Evolutionary conservation across 2,797 vertebrate species (phyloP).

Genomic region (Pseudochirops cupreus): DNA sequence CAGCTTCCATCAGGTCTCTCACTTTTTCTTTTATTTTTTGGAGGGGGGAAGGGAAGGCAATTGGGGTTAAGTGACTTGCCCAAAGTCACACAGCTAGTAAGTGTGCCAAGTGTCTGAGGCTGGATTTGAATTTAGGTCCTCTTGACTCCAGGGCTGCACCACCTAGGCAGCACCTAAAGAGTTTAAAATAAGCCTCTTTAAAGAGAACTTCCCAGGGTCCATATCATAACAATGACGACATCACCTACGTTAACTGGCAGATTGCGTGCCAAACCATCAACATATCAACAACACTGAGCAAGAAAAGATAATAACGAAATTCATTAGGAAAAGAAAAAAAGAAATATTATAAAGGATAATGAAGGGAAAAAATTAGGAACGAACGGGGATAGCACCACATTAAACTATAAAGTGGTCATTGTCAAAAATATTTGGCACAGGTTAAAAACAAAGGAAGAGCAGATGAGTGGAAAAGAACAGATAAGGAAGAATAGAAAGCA

Average conservation of each 20-base stretch:
- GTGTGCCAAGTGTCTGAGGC: too few relatives aligned
- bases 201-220: neutral
- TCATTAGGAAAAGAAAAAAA: neutral
- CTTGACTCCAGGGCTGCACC: too few relatives aligned
- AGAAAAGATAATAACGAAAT: neutral
- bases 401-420: neutral
- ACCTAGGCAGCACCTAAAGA: neutral
- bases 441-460: neutral
- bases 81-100: too few relatives aligned
- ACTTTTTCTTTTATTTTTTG: neutral
- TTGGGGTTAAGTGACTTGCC: too few relatives aligned
- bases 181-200: neutral
- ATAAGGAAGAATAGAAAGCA: neutral
- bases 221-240: neutral
- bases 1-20: neutral
- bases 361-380: neutral
- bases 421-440: neutral
- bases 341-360: neutral
- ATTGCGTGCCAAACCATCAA: neutral
- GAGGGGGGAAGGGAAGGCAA: too few relatives aligned
- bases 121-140: too few relatives aligned
- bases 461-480: neutral
- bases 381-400: neutral
- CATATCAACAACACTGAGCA: neutral
- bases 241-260: neutral